Base-by-base conservation (phyloP, 2,888 invertebrate genomes). In the Pasiphila rectangulata region DNA sequence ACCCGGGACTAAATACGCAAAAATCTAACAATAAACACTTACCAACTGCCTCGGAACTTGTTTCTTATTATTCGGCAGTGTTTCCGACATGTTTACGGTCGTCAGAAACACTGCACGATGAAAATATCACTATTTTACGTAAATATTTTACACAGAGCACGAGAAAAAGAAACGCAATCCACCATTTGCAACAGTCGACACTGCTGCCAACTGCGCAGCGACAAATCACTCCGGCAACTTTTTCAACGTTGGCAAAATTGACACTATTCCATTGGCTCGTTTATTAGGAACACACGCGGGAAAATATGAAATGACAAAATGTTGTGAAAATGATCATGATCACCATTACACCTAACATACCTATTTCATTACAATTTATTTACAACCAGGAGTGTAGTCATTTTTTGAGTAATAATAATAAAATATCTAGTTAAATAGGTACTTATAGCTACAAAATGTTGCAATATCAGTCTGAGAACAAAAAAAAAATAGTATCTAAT, bases 1-100 rank as follows among this genome's bases (percentile, higher is more conserved):
- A 89, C 88, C 86, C 88, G 85, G 87, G 88, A 87, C 87, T 81
- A 84, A 85, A 87, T 87, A 85, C 79, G 83, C 79, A 85, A 82
- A 87, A 84, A 79, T 72, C 55, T 79, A 80, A 83, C 81, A 83
- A 81, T 80, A 79, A 85, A 79, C 79, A 90, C 91, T 91, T 79
- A 92, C 92, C 90, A 92, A 87, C 69, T 91, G 91, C 64, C 91
- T 89, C 56, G 91, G 79, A 70, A 90, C 88, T 79, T 90, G 90
- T 80, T 90, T 89, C 79, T 91, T 91, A 64, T 71, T 83, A 73
- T 79, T 86, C 72, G 90, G 89, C 84, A 90, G 88, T 83, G 89
- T 89, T 85, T 90, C 90, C 83, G 90, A 90, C 90, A 90, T 90
- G 83, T 87, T 88, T 83, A 61, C 72, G 64, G 71, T 68, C 73